Conservation (phyloP, 1,140 invertebrate species). For the Alviniconcha marisindica region DNA sequence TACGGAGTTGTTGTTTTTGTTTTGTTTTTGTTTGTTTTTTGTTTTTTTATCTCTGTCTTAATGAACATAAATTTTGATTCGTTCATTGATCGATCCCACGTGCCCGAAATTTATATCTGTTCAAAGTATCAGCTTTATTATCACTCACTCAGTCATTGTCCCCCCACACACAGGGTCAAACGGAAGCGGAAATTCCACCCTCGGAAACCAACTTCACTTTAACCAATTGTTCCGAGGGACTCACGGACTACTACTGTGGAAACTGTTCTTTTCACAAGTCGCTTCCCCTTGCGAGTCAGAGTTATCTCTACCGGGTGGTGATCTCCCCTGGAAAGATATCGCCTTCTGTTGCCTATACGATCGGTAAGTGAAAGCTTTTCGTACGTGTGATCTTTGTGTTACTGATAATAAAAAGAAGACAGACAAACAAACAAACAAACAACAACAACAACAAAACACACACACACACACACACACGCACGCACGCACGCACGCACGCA, state of each 20-base stretch:
- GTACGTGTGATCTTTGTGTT: not conserved
- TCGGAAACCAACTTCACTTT: not conserved
- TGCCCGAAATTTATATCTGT: no score
- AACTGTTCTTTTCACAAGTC: conserved; percentile 1
- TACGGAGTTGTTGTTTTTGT: not conserved
- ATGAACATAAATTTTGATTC: not conserved
- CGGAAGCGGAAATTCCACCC: not conserved
- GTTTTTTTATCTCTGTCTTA: not conserved
- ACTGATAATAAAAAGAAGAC: no score
- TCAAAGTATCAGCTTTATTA: not conserved
- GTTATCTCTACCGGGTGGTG: not conserved
- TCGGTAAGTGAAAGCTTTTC: not conserved
- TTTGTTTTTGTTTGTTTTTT: not conserved
- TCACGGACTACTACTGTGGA: not conserved
- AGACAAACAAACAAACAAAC: no score
- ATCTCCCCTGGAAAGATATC: conserved; percentile 3
- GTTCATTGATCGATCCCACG: not conserved
- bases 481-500: no score
- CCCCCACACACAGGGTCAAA: no score
- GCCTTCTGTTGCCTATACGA: not conserved
- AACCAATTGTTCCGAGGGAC: not conserved
- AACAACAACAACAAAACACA: no score
- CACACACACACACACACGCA: no score
- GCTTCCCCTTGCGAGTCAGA: not conserved
- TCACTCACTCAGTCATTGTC: no score